A percentile compares a stretch with the other conserved stretches of the same genome.
These are phyloP conservation scores for Dolichopus griseipennis DNA, from an alignment of 2,888 invertebrate species.

Conservation along the genomic window DNA sequence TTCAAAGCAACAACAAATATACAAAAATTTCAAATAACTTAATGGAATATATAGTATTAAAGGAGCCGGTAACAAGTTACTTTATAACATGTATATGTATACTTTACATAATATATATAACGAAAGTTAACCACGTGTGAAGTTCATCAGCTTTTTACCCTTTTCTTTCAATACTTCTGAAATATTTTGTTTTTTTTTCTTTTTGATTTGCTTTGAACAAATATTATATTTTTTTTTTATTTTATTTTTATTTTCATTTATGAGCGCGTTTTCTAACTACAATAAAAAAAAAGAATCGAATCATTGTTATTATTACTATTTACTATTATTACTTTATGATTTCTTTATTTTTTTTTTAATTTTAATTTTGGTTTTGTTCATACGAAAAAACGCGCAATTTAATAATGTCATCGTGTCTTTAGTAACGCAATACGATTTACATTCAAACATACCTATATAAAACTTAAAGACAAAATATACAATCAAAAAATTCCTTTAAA, in stretches of 20 bases:
- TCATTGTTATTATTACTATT: not conserved
- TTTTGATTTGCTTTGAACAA: too few species aligned
- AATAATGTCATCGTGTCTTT: constrained; percentile 4
- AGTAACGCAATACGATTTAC: not conserved
- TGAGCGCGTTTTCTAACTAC: not conserved
- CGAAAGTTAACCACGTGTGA: not conserved
- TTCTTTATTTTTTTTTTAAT: not conserved
- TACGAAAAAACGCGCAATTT: not conserved
- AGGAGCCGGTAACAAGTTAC: too few species aligned
- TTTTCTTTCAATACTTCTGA: not conserved
- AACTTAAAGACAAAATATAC: too few species aligned
- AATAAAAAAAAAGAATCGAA: not conserved
- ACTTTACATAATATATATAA: not conserved
- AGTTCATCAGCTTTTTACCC: constrained; percentile 6
- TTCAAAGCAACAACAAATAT: too few species aligned
- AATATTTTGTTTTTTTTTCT: too few species aligned
- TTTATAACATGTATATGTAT: too few species aligned
- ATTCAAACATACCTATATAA: not conserved
- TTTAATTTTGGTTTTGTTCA: not conserved
- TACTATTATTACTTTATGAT: not conserved
- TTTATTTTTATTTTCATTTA: not conserved
- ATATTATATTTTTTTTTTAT: not conserved
- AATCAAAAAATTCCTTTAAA: too few species aligned
- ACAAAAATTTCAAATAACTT: too few species aligned
- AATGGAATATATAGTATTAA: too few species aligned